Base-by-base conservation (phyloP, 1,140 invertebrate species). In the Antheraea mylitta region DNA sequence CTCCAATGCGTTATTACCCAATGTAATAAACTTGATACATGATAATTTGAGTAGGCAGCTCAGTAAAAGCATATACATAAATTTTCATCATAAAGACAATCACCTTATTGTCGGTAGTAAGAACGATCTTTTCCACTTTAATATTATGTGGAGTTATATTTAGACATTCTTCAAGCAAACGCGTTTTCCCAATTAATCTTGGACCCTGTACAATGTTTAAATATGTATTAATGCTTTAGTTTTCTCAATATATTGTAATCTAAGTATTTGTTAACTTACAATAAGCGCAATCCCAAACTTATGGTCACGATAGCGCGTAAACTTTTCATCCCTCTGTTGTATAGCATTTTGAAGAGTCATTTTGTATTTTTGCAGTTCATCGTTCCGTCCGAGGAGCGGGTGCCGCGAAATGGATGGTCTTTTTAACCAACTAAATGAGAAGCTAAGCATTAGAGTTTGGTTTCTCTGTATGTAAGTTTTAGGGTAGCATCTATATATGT, bases 111-210 rank as follows among this genome's bases (percentile, higher is more conserved):
- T 67, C 77, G 16, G 78, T 64, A 0, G 75, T 74, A n/a, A 93
- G 66, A 8, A 79, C 75, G 53, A 93, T 87, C 61, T 84, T 92
- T 69, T 92, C 89, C 5, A 83, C 82, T 4, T 83, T 83, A 7
- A 93, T 75, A 38, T 76, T 74, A 58, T 71, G 72, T 3, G 93
- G 93, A 13, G 92, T 90, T 5, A 91, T 69, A 65, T 86, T 83
- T 7, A 91, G 80, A 30, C 94, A 86, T 90, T 95, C 95, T 53
- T 94, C 89, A 6, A 95, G 76, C 13, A 95, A 79, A 73, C 94
- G 90, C 0, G 92, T 93, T 86, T 95, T 95, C 4, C 95, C 95
- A 16, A 94, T 87, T 72, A 93, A 86, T 8, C 92, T 83, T 37
- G 93, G 93, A 11, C 94, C 94, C 82, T 94, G 76, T 13, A 90